Conservation (phyloP, 1,140 invertebrate species). For the Magallana gigas region DNA sequence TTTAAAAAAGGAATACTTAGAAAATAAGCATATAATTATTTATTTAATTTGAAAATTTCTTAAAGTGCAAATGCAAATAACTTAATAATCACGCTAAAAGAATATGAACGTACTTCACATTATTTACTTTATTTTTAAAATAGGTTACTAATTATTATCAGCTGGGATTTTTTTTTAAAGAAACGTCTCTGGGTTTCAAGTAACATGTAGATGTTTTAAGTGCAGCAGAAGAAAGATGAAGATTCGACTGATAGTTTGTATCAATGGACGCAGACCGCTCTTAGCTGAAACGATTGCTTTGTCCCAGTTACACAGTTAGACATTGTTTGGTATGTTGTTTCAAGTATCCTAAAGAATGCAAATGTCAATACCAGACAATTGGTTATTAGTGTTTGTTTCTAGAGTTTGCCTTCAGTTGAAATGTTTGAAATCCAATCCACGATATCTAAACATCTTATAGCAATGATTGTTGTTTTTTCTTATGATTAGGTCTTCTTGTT, state of each 20-base stretch:
- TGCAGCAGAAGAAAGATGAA: not conserved
- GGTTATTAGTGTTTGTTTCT: conserved; percentile 15
- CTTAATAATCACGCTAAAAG: not conserved
- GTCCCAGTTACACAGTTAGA: conserved; percentile 12
- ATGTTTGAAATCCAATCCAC: conserved; percentile 21
- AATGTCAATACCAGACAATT: conserved; percentile 11
- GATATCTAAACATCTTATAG: conserved; percentile 10
- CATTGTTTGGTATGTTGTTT: not conserved
- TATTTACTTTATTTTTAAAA: not conserved
- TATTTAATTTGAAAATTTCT: no score
- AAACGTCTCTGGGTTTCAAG: not conserved
- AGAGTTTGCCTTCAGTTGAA: not conserved
- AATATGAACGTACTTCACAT: not conserved
- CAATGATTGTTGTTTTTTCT: not conserved
- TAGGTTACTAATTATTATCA: not conserved
- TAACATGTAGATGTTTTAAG: not conserved
- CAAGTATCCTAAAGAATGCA: conserved; percentile 24
- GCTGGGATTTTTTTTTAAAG: not conserved
- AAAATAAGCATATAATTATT: no score
- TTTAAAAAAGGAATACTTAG: no score
- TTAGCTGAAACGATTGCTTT: conserved; percentile 2
- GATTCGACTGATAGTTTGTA: not conserved
- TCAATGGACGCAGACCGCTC: conserved; percentile 3
- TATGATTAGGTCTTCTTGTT: not conserved
- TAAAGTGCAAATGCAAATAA: not conserved